Conservation (phyloP, 2,888 invertebrate genomes). For the Pammene aurita region DNA sequence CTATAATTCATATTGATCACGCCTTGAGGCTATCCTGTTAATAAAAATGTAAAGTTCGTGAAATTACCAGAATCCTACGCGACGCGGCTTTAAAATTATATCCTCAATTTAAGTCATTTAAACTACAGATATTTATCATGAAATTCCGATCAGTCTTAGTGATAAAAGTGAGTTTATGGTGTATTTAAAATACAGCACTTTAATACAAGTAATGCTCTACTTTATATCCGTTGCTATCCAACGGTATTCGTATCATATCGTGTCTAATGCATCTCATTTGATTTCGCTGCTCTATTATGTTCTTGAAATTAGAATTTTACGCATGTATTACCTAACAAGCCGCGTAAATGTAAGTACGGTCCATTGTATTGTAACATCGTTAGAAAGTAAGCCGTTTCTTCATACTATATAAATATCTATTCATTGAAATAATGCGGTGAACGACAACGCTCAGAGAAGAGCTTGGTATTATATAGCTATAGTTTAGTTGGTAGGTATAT, state of each 20-base stretch:
- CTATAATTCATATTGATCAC: neutral
- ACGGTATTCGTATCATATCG: neutral
- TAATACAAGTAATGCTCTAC: neutral
- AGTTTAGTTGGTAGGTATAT: slow-evolving; percentile 34
- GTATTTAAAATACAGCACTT: neutral
- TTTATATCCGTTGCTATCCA: neutral
- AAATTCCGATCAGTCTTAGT: slow-evolving; percentile 7
- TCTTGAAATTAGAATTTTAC: slow-evolving; percentile 23
- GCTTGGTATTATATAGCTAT: slow-evolving; percentile 34
- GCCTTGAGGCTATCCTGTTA: neutral
- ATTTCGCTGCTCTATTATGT: slow-evolving; percentile 11
- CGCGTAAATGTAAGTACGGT: slow-evolving; percentile 60
- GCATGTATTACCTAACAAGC: slow-evolving; percentile 33
- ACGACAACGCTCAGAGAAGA: slow-evolving; percentile 51
- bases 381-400: slow-evolving; percentile 73
- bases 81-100: neutral
- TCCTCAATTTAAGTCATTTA: slow-evolving; percentile 4
- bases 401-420: slow-evolving; percentile 62
- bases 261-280: neutral
- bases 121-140: slow-evolving; percentile 14
- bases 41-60: slow-evolving; percentile 16
- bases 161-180: neutral
- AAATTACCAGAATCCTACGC: neutral
- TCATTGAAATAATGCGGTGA: slow-evolving; percentile 67
- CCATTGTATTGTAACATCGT: slow-evolving; percentile 61